Evolutionary conservation across 2,113 vertebrate genomes (phyloP).

Genomic region (Podarcis cretensis): DNA sequence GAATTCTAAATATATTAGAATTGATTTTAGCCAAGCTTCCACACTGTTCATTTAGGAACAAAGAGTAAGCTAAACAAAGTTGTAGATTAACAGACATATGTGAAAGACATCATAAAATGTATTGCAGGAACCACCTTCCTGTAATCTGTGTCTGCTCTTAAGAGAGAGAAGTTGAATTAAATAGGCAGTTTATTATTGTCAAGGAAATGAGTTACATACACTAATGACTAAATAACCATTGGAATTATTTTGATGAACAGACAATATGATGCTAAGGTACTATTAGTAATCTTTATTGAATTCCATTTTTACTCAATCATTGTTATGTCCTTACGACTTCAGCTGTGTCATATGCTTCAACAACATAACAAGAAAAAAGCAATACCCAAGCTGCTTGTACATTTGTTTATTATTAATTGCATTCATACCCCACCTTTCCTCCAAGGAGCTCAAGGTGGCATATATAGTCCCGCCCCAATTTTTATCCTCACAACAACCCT

Average conservation of each 20-base stretch:
- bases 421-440: not conserved
- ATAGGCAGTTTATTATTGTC: slow-evolving; percentile 22
- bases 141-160: not conserved
- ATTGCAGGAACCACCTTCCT: not conserved
- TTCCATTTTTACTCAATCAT: not conserved
- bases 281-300: not conserved
- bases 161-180: not conserved
- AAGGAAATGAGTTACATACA: slow-evolving; percentile 26
- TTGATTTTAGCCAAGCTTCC: not conserved
- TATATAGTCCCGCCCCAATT: no score
- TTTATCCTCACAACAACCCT: no score
- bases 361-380: slow-evolving; percentile 15
- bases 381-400: not conserved
- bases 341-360: not conserved
- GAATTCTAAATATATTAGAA: not conserved
- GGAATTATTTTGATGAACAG: not conserved
- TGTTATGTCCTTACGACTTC: not conserved
- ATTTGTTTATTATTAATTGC: not conserved
- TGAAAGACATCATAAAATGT: not conserved
- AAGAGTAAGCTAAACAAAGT: not conserved
- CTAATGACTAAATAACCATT: not conserved
- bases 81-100: not conserved
- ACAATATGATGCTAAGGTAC: slow-evolving; percentile 24
- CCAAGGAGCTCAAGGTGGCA: no score
- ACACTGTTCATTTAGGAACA: not conserved